Conservation (phyloP, 2,888 invertebrate species). For the Rhagophthalmus giganteus region DNA sequence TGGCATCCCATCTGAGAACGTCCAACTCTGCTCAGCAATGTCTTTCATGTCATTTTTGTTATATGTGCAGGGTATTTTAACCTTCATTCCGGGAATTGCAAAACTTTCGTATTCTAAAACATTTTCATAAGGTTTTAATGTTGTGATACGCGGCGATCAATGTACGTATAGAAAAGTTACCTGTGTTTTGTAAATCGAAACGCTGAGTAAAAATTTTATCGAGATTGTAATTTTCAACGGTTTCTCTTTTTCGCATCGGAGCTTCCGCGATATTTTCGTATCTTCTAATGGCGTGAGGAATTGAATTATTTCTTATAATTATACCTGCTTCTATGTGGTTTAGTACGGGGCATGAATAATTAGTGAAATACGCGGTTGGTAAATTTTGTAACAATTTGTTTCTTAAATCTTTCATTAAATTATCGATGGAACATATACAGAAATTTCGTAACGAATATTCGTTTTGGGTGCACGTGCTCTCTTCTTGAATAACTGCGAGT, state of each 20-base stretch:
- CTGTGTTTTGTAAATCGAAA: slow-evolving; percentile 33
- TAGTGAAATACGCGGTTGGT: slow-evolving; percentile 10
- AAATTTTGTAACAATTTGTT: slow-evolving; percentile 22
- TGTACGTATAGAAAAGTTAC: slow-evolving; percentile 26
- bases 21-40: slow-evolving; percentile 34
- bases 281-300: slow-evolving; percentile 20
- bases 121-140: no score
- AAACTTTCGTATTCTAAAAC: slow-evolving; percentile 37
- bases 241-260: slow-evolving; percentile 16
- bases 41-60: slow-evolving; percentile 22
- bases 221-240: slow-evolving; percentile 17
- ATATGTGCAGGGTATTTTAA: slow-evolving; percentile 36
- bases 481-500: slow-evolving; percentile 5
- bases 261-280: not conserved
- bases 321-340: slow-evolving; percentile 25
- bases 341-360: slow-evolving; percentile 29
- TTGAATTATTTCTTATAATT: slow-evolving; percentile 24
- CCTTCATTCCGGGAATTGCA: slow-evolving; percentile 36
- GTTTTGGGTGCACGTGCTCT: slow-evolving; percentile 24
- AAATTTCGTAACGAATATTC: slow-evolving; percentile 33
- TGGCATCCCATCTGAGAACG: slow-evolving; percentile 34
- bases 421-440: slow-evolving; percentile 42
- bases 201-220: slow-evolving; percentile 33
- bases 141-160: no score
- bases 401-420: slow-evolving; percentile 37